Conservation (phyloP, 2,888 invertebrate genomes). For the Amorpha juglandis region DNA sequence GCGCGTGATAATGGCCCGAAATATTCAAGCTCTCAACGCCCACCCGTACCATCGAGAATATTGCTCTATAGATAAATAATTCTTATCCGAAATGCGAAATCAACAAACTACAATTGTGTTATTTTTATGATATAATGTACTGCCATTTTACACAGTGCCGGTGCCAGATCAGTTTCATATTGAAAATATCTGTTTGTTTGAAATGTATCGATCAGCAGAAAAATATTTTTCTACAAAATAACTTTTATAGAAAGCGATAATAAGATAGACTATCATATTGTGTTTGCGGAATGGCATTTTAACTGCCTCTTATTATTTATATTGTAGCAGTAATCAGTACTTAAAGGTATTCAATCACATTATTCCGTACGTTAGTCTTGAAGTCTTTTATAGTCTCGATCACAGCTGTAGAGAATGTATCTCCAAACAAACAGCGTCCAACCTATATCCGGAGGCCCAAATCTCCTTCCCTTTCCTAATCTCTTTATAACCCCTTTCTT, state of each 20-base stretch:
- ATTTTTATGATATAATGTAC: conserved; percentile 16
- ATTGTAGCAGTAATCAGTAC: no score
- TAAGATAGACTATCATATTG: neutral
- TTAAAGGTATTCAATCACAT: neutral
- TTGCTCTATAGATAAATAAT: conserved; percentile 65
- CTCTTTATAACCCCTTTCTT: no score
- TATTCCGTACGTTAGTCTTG: neutral
- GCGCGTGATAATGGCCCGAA: conserved; percentile 75
- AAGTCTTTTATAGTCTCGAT: neutral
- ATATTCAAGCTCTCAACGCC: conserved; percentile 75
- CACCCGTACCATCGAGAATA: conserved; percentile 68
- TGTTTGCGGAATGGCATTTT: neutral
- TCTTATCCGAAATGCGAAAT: conserved; percentile 33
- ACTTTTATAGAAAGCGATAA: neutral
- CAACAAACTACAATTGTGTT: conserved; percentile 26
- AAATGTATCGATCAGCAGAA: neutral
- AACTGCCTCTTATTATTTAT: neutral
- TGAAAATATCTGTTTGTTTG: neutral
- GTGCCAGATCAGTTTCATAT: neutral
- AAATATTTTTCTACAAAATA: conserved; percentile 1
- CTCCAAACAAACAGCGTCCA: no score
- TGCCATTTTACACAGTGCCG: neutral
- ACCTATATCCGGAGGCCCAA: no score
- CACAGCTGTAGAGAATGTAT: neutral
- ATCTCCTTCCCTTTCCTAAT: no score